Conservation (phyloP, 2,888 invertebrate genomes). For the Lutraria lutraria region DNA sequence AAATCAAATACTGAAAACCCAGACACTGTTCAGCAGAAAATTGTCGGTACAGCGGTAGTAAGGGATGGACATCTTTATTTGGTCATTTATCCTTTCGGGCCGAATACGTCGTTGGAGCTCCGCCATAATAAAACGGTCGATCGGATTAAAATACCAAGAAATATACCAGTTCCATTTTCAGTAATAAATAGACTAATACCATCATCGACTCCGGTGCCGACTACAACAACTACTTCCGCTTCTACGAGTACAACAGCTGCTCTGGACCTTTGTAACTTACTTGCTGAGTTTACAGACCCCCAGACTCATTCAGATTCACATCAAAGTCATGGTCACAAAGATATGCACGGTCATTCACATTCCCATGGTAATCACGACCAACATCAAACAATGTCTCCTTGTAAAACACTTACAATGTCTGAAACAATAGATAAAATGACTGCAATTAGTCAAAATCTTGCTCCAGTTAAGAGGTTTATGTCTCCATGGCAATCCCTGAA, state of each 20-base stretch:
- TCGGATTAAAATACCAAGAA: constrained; percentile 13
- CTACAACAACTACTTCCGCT: constrained; percentile 1
- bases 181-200: background rate
- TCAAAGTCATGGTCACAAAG: background rate
- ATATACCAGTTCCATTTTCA: constrained; percentile 25
- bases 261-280: background rate
- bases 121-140: constrained; percentile 35
- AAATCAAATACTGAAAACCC: background rate
- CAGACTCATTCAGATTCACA: background rate
- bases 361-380: constrained; percentile 4
- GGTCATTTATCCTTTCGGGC: constrained; percentile 59
- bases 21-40: constrained; percentile 40
- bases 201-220: background rate
- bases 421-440: constrained; percentile 28
- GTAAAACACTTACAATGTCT: background rate
- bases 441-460: background rate
- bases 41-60: constrained; percentile 61
- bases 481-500: constrained; percentile 62
- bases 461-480: constrained; percentile 43
- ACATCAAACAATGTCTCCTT: background rate
- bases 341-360: background rate
- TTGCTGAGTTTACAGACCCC: background rate
- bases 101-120: constrained; percentile 35
- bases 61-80: constrained; percentile 61
- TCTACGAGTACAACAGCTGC: background rate